These are phyloP conservation scores for Oligia latruncula DNA, from an alignment of 2,888 invertebrate genomes.

Conservation along the genomic window DNA sequence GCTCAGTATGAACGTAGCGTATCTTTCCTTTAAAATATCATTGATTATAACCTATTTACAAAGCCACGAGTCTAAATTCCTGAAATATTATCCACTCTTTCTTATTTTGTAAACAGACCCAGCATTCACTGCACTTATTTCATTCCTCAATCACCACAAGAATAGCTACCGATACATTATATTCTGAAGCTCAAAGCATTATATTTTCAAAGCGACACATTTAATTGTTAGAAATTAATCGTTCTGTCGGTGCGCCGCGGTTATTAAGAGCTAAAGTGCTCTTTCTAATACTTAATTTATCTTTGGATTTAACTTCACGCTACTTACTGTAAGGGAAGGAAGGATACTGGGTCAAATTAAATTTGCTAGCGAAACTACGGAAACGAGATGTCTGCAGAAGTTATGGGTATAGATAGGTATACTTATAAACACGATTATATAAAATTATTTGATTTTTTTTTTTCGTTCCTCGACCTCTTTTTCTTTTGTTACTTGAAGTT, in stretches of 20 bases:
- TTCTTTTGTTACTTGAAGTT: too few species aligned
- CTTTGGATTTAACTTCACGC: conserved; percentile 59
- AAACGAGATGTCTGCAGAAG: neutral
- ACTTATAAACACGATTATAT: too few species aligned
- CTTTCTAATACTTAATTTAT: conserved; percentile 72
- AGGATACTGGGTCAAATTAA: neutral
- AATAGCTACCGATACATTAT: conserved; percentile 28
- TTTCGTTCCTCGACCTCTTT: too few species aligned
- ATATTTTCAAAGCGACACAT: conserved; percentile 40
- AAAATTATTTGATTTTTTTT: too few species aligned
- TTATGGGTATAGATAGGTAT: too few species aligned
- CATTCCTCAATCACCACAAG: neutral
- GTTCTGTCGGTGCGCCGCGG: conserved; percentile 47
- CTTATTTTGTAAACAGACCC: neutral
- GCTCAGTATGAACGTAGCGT: too few species aligned
- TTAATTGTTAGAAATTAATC: conserved; percentile 61
- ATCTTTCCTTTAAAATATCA: too few species aligned
- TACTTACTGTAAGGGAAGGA: conserved; percentile 31
- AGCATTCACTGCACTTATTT: neutral
- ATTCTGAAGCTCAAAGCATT: conserved; percentile 29
- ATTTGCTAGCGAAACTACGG: neutral
- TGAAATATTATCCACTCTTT: neutral
- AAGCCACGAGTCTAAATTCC: neutral
- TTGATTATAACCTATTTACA: too few species aligned
- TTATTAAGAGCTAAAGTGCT: conserved; percentile 67